Base-by-base conservation (phyloP, 1,140 invertebrate species). In the Carcinoscorpius rotundicauda region DNA sequence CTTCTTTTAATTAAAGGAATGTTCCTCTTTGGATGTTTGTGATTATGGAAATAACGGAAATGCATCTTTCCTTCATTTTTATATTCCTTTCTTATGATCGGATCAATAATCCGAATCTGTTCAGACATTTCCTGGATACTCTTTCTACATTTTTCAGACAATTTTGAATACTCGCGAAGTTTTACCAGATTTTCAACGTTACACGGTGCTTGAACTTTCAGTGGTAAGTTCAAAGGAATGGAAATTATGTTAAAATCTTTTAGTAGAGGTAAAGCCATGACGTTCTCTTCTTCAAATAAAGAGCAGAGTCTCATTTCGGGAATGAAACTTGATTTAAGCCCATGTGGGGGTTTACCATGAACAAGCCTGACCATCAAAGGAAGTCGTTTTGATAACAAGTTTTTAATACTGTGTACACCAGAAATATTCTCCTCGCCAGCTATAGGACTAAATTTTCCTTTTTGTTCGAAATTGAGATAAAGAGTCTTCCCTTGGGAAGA, bases 391-490 rank as follows among this genome's bases (percentile, higher is more conserved):
- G 85, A 85, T 52, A 95, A 78, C 61, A 97, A 81, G 73, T 91
- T 92, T 72, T 87, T 85, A 52, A 80, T 77, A 55, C 70, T 88
- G 76, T 93, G 91, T 9, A 94, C 91, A 5, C 92, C 92, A 73
- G 89, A 89, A 67, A 96, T 93, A 77, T 92, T 93, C 71, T 92
- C 89, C 76, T 91, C 89, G 73, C 88, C 85, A 51, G 92, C 92
- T 48, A 96, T 80, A 3, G 88, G 87, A 70, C 90, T 94, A 78
- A 96, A 96, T 72, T 89, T 86, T 5, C 89, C 91, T 73, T 88
- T 84, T 75, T 91, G 87, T 69, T 95, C 91, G 73, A 91, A 81
- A 59, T 85, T 85, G 61, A 96, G 78, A 70, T 90, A 84, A 4
- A 96, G 81, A 71, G 83, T 87, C 72, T 93, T 88, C 49, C 90